Conservation (phyloP, 2,797 vertebrate species). For the Sebastes vulpes region DNA sequence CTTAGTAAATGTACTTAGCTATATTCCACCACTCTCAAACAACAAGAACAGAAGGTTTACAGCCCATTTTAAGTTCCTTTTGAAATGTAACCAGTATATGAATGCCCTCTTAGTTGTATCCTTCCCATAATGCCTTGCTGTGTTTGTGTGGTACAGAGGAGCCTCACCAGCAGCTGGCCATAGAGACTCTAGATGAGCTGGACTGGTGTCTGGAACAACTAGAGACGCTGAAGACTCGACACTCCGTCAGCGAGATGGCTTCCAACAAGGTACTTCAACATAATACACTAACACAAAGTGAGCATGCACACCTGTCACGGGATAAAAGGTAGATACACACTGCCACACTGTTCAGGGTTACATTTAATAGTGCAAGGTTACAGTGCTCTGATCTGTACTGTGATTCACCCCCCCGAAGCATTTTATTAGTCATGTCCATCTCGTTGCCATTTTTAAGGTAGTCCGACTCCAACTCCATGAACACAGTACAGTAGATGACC, state of each 20-base stretch:
- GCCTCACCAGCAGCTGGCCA: conserved; percentile 89
- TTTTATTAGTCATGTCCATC: conserved; percentile 27
- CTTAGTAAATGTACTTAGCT: not conserved
- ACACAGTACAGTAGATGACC: not conserved
- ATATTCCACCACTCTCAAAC: not conserved
- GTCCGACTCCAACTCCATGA: not conserved
- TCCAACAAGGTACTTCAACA: conserved; percentile 91
- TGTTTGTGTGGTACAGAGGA: conserved; percentile 87
- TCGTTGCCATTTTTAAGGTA: conserved; percentile 7
- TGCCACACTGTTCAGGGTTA: not conserved
- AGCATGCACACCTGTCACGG: not conserved
- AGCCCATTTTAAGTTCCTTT: not conserved
- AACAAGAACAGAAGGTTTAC: not conserved
- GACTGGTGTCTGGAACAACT: conserved; percentile 98
- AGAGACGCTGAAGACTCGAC: conserved; percentile 93
- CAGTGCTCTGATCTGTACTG: not conserved
- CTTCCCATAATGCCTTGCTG: conserved; percentile 16
- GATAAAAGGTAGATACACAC: not conserved
- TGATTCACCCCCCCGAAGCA: conserved; percentile 21
- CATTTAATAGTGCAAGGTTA: not conserved
- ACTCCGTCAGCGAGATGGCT: conserved; percentile 97
- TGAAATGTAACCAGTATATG: not conserved
- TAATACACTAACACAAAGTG: not conserved
- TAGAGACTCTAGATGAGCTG: conserved; percentile 94
- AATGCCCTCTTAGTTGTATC: not conserved